A percentile compares a stretch with the other conserved stretches of the same genome.
These are phyloP conservation scores for Tapera naevia DNA, from an alignment of 2,797 vertebrate species.

Conservation along the genomic window DNA sequence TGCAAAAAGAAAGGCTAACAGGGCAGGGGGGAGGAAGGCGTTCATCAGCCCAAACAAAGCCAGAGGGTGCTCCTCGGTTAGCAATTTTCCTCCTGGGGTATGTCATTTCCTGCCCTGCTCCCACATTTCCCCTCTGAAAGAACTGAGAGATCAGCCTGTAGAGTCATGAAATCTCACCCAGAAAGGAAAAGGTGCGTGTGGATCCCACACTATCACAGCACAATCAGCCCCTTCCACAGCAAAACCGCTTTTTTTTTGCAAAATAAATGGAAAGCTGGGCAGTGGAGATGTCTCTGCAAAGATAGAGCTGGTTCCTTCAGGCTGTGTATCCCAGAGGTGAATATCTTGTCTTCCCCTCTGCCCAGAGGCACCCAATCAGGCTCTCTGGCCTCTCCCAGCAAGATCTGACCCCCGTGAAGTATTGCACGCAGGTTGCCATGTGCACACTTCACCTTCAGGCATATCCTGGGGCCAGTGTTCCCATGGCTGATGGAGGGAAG, in stretches of 20 bases:
- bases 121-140: not conserved
- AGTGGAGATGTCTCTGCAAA: not conserved
- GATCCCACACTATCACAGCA: not conserved
- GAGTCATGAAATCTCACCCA: not conserved
- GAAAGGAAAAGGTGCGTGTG: not conserved
- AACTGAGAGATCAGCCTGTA: not conserved
- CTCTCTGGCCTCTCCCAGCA: not conserved
- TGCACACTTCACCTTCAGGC: not conserved
- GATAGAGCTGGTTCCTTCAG: not conserved
- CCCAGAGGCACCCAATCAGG: accelerated
- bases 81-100: not conserved
- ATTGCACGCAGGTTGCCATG: not conserved
- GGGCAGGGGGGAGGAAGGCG: not conserved
- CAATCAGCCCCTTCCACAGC: not conserved
- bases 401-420: not conserved
- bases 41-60: not conserved
- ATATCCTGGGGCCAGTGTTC: accelerated
- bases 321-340: not conserved
- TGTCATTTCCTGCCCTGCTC: not conserved
- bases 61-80: accelerated
- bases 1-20: not conserved
- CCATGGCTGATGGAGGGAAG: not conserved
- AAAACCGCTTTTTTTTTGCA: not conserved
- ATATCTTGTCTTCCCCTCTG: not conserved
- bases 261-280: not conserved